Evolutionary conservation across 2,113 vertebrate genomes (phyloP).

Genomic region (Accipiter virgatus): DNA sequence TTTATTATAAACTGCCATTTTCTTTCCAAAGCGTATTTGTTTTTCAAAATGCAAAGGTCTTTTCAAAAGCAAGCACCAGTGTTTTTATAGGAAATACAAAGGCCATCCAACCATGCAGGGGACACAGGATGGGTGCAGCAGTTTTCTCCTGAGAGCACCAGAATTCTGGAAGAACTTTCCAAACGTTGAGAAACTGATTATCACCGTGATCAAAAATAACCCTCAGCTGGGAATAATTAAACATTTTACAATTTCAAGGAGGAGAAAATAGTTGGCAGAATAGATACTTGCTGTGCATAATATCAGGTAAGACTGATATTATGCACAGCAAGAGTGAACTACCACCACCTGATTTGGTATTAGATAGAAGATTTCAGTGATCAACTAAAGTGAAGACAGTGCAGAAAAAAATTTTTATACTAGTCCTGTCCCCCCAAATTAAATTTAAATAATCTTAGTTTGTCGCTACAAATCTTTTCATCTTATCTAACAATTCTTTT

Average conservation of each 20-base stretch:
- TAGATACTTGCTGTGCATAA: not conserved
- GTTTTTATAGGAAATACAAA: not conserved
- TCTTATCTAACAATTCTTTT: not conserved
- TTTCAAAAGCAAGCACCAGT: constrained; percentile 11
- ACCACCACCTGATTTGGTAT: not conserved
- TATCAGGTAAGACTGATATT: not conserved
- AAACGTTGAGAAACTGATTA: not conserved
- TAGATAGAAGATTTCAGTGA: not conserved
- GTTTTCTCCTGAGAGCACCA: not conserved
- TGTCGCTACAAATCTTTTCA: not conserved
- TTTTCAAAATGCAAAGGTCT: not conserved
- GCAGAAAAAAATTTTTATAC: not conserved
- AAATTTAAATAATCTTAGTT: not conserved
- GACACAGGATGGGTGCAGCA: not conserved
- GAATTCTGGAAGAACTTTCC: not conserved
- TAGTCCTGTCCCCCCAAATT: not conserved
- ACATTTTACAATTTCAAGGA: not conserved
- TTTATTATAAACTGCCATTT: not conserved
- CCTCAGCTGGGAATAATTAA: not conserved
- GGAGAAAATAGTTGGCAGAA: not conserved
- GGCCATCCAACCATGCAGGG: not conserved
- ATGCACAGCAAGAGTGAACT: not conserved
- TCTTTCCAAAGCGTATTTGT: not conserved
- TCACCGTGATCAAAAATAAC: not conserved
- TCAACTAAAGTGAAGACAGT: not conserved